Conservation (phyloP, 2,888 invertebrate species). For the Myathropa florea region DNA sequence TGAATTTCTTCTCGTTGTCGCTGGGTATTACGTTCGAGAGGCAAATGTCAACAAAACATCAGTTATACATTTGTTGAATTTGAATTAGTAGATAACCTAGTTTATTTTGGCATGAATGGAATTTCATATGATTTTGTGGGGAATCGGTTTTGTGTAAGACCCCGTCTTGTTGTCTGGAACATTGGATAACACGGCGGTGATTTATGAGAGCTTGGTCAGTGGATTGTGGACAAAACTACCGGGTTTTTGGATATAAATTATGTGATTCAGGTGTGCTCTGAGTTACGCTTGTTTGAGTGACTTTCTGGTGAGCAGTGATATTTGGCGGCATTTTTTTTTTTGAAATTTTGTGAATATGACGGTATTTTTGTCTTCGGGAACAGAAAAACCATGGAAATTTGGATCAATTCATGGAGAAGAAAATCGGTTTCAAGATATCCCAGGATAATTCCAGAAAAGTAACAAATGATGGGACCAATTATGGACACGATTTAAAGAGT, state of each 20-base stretch:
- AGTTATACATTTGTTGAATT: slow-evolving; percentile 66
- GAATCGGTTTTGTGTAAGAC: slow-evolving; percentile 19
- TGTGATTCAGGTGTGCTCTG: background rate
- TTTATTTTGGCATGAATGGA: slow-evolving; percentile 44
- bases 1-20: background rate
- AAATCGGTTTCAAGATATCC: too few species aligned
- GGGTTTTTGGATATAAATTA: background rate
- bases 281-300: background rate
- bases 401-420: too few species aligned
- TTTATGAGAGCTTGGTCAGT: slow-evolving; percentile 1
- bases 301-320: background rate
- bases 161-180: background rate
- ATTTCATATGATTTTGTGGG: slow-evolving; percentile 40
- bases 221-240: background rate
- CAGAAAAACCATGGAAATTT: too few species aligned
- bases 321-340: background rate
- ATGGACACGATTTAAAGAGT: too few species aligned
- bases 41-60: slow-evolving; percentile 64
- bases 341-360: background rate
- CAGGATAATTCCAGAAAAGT: too few species aligned
- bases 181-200: slow-evolving; percentile 26
- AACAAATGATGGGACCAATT: too few species aligned
- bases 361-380: background rate
- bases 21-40: background rate
- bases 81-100: slow-evolving; percentile 62